Base-by-base conservation (phyloP, 2,113 vertebrate species). In the Ictidomys tridecemlineatus region DNA sequence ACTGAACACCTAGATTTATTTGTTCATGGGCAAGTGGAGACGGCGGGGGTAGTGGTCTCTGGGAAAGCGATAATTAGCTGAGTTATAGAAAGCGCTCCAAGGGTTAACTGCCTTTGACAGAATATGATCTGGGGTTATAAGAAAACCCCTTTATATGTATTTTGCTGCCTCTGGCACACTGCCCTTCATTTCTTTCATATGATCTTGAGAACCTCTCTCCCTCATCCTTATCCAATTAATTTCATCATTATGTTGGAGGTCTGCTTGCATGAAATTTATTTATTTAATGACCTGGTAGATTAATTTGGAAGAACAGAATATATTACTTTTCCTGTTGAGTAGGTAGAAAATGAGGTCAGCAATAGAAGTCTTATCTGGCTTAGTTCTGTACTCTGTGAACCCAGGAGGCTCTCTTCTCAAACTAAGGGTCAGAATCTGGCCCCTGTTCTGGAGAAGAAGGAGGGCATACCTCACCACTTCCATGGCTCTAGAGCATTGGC, bases 231-330 rank as follows among this genome's bases (percentile, higher is more conserved):
- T 83, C 72, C 93, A 96, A 90, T 97, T 97, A 97, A 97, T 96
- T 96, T 95, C 88, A 45, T 94, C 90, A 98, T 96, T 96, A 94
- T 77, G 73, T 34, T 94, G 56, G 95, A 91, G 96, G 96, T 92
- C 63, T 8, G 16, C 77, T 95, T 97, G 32, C 51, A 72, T 94
- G 48, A 95, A 73, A 96, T 95, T 97, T 96, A 95, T 91, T 95
- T 96, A 86, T 97, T 96, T 91, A 97, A 96, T 93, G 90, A 91
- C 90, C 97, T 94, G 82, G 70, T 95, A 95, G 85, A 97, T 97
- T 97, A 97, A 97, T 95, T 97, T 96, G 80, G 53, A 97, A 92
- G 87, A 85, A 83, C 48, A 85, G 37, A 95, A 48, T 85, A 69
- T 83, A 86, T 96, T 96, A 73, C 61, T 72, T 97, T 95, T 97